Evolutionary conservation across 64 coral and sea anemone species (phyloP), one percentile per base, ranked within the genome.

Genomic region (Exaiptasia diaphana): DNA sequence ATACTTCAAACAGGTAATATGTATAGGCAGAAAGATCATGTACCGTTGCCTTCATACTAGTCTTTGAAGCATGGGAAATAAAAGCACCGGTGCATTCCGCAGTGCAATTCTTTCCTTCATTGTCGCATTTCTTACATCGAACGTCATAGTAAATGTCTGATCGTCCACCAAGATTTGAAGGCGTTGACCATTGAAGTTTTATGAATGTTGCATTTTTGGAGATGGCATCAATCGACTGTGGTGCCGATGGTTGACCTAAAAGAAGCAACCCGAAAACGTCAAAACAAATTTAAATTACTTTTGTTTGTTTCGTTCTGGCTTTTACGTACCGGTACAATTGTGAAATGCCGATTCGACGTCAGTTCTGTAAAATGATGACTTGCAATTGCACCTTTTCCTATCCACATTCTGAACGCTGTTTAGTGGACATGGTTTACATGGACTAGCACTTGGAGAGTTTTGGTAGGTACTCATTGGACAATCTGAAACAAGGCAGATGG

Each of bases 81-180:
- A 43, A 24, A 48, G 74, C 36, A 39, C 71, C 61, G 39, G 65
- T 69, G 38, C 83, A 87, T 11, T 76, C 73, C 28, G 50, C 38
- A 18, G 45, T 78, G 34, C 83, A 87, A 59, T 63, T 54, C 21
- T 2, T 25, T 35, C 75, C 28, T 33, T 87, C 56, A 14, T 78
- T 39, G 30, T 24, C 30, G 50, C 83, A 87, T 26, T 39, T 28
- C 31, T 77, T 77, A 22, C 83, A 87, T 56, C 77, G 72, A 35
- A 68, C 59, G 32, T 60, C 43, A 58, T 87, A 87, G 33, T 53
- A 68, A 57, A 87, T 28, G 32, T 87, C 83, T 29, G 28, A 23
- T 57, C 83, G 73, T 18, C 83, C 83, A 18, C 83, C 83, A 36
- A 21, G 21, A 44, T 41, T 53, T 34, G 27, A 50, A 0, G 83